Evolutionary conservation across 2,113 vertebrate species (phyloP).

Genomic region (Megaptera novaeangliae): DNA sequence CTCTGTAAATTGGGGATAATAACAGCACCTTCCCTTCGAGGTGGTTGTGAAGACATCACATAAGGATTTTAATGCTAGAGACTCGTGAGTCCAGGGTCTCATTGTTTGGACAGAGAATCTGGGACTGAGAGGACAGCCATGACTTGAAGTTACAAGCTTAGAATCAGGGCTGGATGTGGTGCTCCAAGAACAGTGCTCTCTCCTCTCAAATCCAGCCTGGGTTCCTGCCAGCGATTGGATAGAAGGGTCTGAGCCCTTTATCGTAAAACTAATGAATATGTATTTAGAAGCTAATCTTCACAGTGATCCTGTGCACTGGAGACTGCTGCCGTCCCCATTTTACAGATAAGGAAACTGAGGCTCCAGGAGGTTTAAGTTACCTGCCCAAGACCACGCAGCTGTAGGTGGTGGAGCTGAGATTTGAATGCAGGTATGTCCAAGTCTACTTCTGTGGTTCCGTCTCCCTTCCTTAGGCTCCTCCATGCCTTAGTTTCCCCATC

Average conservation of each 20-base stretch:
- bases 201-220: neutral
- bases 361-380: neutral
- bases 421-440: neutral
- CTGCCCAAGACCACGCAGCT: neutral
- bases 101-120: neutral
- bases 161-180: neutral
- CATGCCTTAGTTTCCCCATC: neutral
- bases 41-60: neutral
- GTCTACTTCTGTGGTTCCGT: neutral
- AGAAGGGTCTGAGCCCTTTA: neutral
- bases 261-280: neutral
- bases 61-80: neutral
- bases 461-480: neutral
- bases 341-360: neutral
- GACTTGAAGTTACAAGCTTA: neutral
- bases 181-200: neutral
- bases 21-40: neutral
- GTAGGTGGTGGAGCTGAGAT: neutral
- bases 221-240: neutral
- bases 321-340: neutral
- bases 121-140: neutral
- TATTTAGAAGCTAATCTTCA: neutral
- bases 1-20: neutral
- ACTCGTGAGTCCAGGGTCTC: neutral
- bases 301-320: neutral